Conservation (phyloP, 2,888 invertebrate genomes). For the Neoascia interrupta region DNA sequence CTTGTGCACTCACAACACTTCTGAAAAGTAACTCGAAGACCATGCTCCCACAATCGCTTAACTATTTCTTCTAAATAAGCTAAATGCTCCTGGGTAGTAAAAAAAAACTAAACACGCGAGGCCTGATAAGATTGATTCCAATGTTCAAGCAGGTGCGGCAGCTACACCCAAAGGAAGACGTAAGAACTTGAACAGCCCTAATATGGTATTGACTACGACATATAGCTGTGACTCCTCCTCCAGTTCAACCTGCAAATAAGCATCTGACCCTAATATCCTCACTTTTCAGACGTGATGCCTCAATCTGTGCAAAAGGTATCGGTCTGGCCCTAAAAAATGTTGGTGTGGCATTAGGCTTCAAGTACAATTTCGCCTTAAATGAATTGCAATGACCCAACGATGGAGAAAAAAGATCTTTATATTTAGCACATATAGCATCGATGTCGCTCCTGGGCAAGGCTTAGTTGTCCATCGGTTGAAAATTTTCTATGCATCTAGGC, state of each 20-base stretch:
- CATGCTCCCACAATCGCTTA: constrained; percentile 21
- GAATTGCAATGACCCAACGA: constrained; percentile 33
- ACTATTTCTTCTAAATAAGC: constrained; percentile 40
- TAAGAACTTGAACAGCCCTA: constrained; percentile 28
- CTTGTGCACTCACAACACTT: constrained; percentile 5
- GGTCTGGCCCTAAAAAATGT: constrained; percentile 69
- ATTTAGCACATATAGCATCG: no score
- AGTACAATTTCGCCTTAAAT: constrained; percentile 57
- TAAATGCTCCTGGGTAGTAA: constrained; percentile 29
- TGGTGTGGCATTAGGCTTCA: constrained; percentile 67
- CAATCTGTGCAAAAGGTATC: constrained; percentile 68
- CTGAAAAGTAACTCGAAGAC: not conserved
- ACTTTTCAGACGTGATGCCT: constrained; percentile 49
- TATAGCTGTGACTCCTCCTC: constrained; percentile 19
- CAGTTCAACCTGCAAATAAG: constrained; percentile 55
- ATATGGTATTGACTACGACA: constrained; percentile 24
- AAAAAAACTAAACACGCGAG: constrained; percentile 30
- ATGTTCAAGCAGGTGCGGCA: constrained; percentile 39
- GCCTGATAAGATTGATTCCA: constrained; percentile 37
- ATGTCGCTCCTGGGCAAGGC: no score
- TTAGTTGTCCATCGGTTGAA: not conserved
- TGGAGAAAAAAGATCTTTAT: no score
- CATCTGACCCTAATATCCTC: constrained; percentile 58
- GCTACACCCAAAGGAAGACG: constrained; percentile 41
- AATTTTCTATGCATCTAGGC: no score